Conservation (phyloP, 2,797 vertebrate species). For the Perodicticus potto region DNA sequence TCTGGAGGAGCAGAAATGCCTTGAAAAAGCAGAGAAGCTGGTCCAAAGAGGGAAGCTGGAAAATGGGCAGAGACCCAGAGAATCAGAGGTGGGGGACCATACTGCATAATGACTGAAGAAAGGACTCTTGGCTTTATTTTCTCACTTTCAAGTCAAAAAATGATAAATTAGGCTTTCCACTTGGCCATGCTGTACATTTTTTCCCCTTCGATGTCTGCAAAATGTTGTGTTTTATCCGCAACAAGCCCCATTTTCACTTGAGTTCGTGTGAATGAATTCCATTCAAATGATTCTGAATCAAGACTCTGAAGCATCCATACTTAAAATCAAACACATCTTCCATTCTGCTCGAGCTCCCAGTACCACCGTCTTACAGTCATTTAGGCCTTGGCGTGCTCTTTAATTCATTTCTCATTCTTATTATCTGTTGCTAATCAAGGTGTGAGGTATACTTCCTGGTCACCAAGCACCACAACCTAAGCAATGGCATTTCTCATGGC, state of each 20-base stretch:
- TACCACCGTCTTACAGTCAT: not conserved
- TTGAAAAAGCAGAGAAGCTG: not conserved
- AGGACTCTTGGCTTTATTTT: not conserved
- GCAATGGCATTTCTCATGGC: not conserved
- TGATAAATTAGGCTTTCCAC: no score
- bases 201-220: not conserved
- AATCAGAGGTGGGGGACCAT: not conserved
- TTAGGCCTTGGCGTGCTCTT: not conserved
- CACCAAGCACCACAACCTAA: not conserved
- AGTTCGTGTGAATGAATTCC: not conserved
- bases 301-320: not conserved
- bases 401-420: not conserved
- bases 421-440: not conserved
- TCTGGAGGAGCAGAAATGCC: not conserved
- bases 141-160: not conserved
- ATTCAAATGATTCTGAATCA: not conserved
- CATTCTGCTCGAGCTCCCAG: not conserved
- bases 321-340: slow-evolving; percentile 16
- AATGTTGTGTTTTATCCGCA: not conserved
- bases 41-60: not conserved
- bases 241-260: not conserved
- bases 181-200: not conserved
- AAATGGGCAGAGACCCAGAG: not conserved
- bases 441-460: not conserved
- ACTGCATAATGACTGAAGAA: not conserved